Conservation (phyloP, 2,797 vertebrate genomes). For the Malurus splendens region DNA sequence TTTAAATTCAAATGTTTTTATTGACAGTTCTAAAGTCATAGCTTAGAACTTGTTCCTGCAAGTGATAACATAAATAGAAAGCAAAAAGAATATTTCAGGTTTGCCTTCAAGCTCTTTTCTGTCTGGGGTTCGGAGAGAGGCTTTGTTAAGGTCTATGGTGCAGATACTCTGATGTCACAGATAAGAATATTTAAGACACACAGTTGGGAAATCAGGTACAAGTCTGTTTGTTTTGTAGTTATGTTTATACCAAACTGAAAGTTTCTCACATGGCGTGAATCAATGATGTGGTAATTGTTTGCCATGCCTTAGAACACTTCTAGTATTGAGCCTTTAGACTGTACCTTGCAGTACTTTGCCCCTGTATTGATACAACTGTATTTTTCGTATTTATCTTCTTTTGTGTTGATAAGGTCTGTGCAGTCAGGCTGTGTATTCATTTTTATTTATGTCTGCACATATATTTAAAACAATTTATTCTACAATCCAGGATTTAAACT, state of each 20-base stretch:
- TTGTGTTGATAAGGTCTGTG: not conserved
- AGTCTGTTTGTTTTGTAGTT: not conserved
- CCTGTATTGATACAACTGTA: not conserved
- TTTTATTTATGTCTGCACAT: not conserved
- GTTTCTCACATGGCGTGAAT: not conserved
- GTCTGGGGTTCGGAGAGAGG: not conserved
- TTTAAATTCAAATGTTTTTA: not conserved
- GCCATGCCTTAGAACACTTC: not conserved
- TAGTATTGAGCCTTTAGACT: not conserved
- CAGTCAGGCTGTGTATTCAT: not conserved
- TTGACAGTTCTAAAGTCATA: not conserved
- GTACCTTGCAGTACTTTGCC: not conserved
- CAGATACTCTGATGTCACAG: not conserved
- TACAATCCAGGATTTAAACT: not conserved
- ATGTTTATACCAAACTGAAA: not conserved
- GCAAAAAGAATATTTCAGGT: not conserved
- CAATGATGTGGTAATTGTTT: not conserved
- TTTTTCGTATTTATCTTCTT: not conserved
- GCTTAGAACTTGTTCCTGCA: not conserved
- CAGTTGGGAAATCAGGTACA: not conserved
- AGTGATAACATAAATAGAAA: not conserved
- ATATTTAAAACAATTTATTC: not conserved
- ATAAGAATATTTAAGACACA: not conserved
- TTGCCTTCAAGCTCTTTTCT: not conserved
- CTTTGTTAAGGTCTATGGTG: not conserved